Evolutionary conservation across 2,888 invertebrate species (phyloP), one percentile per base, ranked within the genome.

Genomic region (Mesorhabditis spiculigera): DNA sequence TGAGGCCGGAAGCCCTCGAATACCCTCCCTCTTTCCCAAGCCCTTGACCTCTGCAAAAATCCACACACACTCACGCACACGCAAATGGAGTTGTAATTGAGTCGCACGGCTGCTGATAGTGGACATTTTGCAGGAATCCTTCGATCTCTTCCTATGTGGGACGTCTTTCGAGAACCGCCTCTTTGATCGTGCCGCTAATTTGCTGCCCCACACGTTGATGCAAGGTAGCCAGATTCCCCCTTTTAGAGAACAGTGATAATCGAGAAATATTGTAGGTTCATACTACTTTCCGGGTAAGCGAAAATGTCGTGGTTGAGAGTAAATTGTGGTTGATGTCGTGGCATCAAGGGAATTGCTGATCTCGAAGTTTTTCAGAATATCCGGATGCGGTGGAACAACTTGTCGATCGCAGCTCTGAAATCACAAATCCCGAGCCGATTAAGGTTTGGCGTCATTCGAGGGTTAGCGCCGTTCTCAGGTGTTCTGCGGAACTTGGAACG

Each of bases 401-500:
- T 5, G 82, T 83, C 5, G 78, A 81, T 62, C 74, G 81, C 45
- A 71, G 73, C n/a, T 70, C 74, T 4, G 80, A 81, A 66, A 76
- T 83, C 63, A 79, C 81, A 5, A 67, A 68, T 13, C 68, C 71
- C 4, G 73, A 78, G n/a, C 68, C 75, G n/a, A 71, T 80, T 41
- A 77, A 76, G 62, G 73, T 80, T 16, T 78, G 77, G 28, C 28
- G 28, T 28, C 28, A 28, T 28, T 28, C 28, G 28, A 28, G 3
- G 28, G 28, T 28, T 28, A 28, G 3, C 28, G 28, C 28, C 28
- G 28, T 28, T 65, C 8, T 8, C 58, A 50, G 58, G 58, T 50
- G 8, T 92, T 93, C 67, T 91, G 94, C 68, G 97, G 95, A 16
- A 99, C 98, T 0, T 99, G 97, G 89, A 99, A 99, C 88, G 97